Evolutionary conservation across 2,888 invertebrate species (phyloP), one percentile per base, ranked within the genome.

Genomic region (Aphidoletes aphidimyza): DNA sequence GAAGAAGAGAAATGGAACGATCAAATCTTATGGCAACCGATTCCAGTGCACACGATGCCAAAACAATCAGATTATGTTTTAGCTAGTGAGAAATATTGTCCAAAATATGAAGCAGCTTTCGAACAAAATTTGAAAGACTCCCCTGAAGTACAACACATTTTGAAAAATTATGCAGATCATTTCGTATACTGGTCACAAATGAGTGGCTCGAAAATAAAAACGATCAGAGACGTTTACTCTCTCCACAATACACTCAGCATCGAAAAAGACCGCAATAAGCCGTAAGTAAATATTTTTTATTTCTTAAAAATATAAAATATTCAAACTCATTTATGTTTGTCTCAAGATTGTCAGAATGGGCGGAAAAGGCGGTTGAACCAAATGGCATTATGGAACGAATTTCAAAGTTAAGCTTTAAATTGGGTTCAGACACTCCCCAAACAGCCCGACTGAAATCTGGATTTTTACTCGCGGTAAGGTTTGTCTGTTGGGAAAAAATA

Each of bases 21-120:
- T 0, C 87, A 90, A 22, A 88, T 95, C 5, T 87, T 89, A 69
- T 96, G 95, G 95, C 94, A 95, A 89, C 95, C 95, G 0, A 93
- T 96, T 87, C 95, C 96, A 0, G 92, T 96, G 0, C 95, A 95
- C 87, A 94, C 95, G 0, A 87, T 90, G 0, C 93, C 94, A 11
- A 30, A 11, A 2, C 1, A 30, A 14, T 3, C 0, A 30, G 69
- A 69, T 22, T 54, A 69, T 69, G 0, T 14, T 0, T 1, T 69
- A 6, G 6, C 2, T 30, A 14, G 14, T 14, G 34, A 34, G 14
- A 14, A n/a, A 69, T 2, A 5, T 17, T 30, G 14, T 9, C 6
- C 42, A 42, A 42, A 42, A 42, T 14, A 9, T 9, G 14, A 42
- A 42, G 14, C 6, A 42, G 14, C 6, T 42, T 14, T 6, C 42